Conservation (phyloP, 2,113 vertebrate genomes). For the Plecturocebus donacophilus region DNA sequence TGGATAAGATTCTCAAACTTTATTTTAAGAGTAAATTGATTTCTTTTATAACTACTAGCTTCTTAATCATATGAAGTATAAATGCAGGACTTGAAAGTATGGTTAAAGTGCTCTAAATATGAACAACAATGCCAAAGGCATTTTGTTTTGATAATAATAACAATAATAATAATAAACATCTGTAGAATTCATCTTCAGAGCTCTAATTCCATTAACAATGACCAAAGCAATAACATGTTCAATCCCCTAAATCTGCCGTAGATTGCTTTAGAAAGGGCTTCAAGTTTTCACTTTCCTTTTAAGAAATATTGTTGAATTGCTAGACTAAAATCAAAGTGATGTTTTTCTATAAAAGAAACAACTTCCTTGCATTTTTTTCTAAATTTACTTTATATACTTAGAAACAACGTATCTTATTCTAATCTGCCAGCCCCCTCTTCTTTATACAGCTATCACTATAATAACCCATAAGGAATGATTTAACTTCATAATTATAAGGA, state of each 20-base stretch:
- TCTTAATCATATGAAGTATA: neutral
- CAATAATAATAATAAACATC: neutral
- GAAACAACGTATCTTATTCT: conserved; percentile 56
- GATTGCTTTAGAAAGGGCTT: neutral
- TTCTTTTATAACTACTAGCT: neutral
- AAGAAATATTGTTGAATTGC: conserved; percentile 21
- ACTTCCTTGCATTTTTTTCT: conserved; percentile 21
- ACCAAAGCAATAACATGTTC: neutral
- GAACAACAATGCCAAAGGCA: neutral
- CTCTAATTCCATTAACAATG: neutral
- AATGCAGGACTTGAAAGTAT: conserved; percentile 8
- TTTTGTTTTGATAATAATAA: conserved; percentile 26
- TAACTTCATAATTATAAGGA: conserved; percentile 69
- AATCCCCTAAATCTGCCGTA: neutral
- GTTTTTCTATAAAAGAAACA: conserved; percentile 18
- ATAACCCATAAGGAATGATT: conserved; percentile 71
- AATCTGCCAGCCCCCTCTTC: neutral
- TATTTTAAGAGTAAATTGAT: neutral
- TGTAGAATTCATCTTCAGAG: neutral
- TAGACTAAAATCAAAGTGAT: conserved; percentile 19
- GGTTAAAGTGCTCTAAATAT: neutral
- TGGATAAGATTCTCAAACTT: neutral
- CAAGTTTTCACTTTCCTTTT: neutral
- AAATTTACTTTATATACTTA: conserved; percentile 22
- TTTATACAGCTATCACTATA: neutral